A percentile compares a stretch with the other conserved stretches of the same genome.
Evolutionary conservation across 1,140 invertebrate species (phyloP).

Genomic region (Lepidurus arcticus): DNA sequence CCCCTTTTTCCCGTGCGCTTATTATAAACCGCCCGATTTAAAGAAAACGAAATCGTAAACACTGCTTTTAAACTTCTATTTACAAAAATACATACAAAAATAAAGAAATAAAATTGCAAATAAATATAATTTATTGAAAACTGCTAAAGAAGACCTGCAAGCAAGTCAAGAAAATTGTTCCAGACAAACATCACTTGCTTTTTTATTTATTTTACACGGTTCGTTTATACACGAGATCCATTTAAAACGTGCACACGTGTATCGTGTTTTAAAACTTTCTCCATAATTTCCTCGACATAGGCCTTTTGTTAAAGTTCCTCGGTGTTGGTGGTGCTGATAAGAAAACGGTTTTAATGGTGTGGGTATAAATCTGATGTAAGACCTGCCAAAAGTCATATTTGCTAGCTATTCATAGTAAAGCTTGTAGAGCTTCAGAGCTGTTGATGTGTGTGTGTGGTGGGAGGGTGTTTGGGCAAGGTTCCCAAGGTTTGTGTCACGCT

Average conservation of each 20-base stretch:
- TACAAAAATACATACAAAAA: too few species aligned
- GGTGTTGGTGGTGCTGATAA: not conserved
- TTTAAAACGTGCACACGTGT: not conserved
- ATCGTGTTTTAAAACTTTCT: conserved; percentile 7
- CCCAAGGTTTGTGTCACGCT: conserved; percentile 13
- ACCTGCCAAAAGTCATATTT: conserved; percentile 22
- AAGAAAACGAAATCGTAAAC: too few species aligned
- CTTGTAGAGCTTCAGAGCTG: not conserved
- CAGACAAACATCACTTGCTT: too few species aligned
- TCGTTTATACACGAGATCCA: not conserved
- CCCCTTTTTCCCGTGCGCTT: not conserved
- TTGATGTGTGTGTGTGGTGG: conserved; percentile 21
- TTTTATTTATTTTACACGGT: too few species aligned
- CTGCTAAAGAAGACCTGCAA: too few species aligned
- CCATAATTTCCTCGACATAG: not conserved
- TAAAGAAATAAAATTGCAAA: too few species aligned
- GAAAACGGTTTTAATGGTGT: not conserved
- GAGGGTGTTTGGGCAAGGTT: conserved; percentile 20
- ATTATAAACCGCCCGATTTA: too few species aligned
- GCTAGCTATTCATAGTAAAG: conserved; percentile 14
- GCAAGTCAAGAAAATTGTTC: too few species aligned
- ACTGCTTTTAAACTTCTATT: too few species aligned
- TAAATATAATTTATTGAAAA: too few species aligned
- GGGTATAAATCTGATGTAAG: conserved; percentile 16
- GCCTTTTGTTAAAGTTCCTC: not conserved